phyloP scores from a whole-genome alignment of 2,113 vertebrate species.

The Triplophysa siluroides region DNA sequence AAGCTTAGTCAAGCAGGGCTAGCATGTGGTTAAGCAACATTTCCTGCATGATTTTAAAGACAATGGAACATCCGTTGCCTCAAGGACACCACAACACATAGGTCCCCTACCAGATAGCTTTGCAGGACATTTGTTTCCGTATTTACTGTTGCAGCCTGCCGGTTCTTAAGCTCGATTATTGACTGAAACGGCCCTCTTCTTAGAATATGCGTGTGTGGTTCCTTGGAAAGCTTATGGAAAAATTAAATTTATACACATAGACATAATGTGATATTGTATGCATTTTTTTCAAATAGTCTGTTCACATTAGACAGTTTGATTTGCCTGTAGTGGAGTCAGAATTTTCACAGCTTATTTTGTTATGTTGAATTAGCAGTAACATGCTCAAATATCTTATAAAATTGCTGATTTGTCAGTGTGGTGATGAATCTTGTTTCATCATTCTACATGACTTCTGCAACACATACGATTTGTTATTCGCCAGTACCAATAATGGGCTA shows the following conservation, averaged over 20 bases:
- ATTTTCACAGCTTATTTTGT: background rate
- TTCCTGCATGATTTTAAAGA: constrained; percentile 35
- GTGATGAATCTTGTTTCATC: background rate
- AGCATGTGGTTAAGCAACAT: constrained; percentile 47
- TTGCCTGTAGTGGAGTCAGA: background rate
- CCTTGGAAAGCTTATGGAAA: constrained; percentile 21
- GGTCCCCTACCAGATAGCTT: background rate
- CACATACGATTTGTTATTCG: background rate
- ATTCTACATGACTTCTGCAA: background rate
- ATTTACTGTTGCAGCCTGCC: constrained; percentile 24
- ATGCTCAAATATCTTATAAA: constrained; percentile 20
- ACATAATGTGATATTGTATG: constrained; percentile 14
- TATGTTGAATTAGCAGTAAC: background rate
- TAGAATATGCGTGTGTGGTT: background rate
- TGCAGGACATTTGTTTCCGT: background rate
- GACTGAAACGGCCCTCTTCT: constrained; percentile 15
- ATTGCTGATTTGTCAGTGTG: background rate
- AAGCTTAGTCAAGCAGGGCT: constrained; percentile 41
- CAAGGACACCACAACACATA: constrained; percentile 28
- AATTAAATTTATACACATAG: constrained; percentile 1
- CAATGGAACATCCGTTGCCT: constrained; percentile 24
- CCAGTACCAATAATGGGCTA: background rate
- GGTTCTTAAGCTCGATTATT: background rate
- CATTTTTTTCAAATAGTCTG: background rate
- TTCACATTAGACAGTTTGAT: background rate